Percentiles rank a stretch among this genome's conserved stretches.
These are phyloP conservation scores for Lophius americanus DNA, from an alignment of 2,797 vertebrate species.

Conservation along the genomic window DNA sequence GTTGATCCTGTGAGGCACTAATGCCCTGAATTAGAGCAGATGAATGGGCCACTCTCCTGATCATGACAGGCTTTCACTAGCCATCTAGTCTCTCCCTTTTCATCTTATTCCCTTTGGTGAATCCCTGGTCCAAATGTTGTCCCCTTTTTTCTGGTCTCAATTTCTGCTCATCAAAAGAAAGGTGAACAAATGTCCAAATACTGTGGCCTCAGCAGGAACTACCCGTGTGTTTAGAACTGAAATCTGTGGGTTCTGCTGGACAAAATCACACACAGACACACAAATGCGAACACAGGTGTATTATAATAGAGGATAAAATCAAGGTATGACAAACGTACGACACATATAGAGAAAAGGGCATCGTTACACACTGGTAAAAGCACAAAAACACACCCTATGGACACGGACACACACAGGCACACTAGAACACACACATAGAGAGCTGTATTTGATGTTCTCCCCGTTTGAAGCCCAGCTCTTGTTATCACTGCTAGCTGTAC, in stretches of 20 bases:
- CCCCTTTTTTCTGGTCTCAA: conserved; percentile 89
- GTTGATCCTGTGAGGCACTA: conserved; percentile 83
- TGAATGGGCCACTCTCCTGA: conserved; percentile 84
- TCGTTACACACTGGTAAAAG: conserved; percentile 24
- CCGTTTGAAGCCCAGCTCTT: conserved; percentile 91
- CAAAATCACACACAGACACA: conserved; percentile 22
- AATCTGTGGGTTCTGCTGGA: conserved; percentile 54
- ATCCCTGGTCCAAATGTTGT: conserved; percentile 84
- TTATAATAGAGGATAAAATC: conserved; percentile 49
- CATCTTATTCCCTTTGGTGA: conserved; percentile 92
- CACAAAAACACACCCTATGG: conserved; percentile 35
- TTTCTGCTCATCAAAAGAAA: conserved; percentile 97
- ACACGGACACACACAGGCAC: conserved; percentile 42
- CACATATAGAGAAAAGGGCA: conserved; percentile 23
- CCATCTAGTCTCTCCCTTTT: conserved; percentile 90
- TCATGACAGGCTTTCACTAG: conserved; percentile 84
- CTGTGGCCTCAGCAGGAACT: conserved; percentile 79
- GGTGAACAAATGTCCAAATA: conserved; percentile 90
- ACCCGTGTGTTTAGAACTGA: conserved; percentile 78
- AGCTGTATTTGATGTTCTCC: conserved; percentile 91
- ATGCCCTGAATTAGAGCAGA: conserved; percentile 87
- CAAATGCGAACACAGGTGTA: conserved; percentile 5
- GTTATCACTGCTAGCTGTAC: conserved; percentile 88
- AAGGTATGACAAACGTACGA: conserved; percentile 48
- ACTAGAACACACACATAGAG: conserved; percentile 48